These are phyloP conservation scores for Pseudochirops cupreus DNA, from an alignment of 2,797 vertebrate species.

Conservation along the genomic window DNA sequence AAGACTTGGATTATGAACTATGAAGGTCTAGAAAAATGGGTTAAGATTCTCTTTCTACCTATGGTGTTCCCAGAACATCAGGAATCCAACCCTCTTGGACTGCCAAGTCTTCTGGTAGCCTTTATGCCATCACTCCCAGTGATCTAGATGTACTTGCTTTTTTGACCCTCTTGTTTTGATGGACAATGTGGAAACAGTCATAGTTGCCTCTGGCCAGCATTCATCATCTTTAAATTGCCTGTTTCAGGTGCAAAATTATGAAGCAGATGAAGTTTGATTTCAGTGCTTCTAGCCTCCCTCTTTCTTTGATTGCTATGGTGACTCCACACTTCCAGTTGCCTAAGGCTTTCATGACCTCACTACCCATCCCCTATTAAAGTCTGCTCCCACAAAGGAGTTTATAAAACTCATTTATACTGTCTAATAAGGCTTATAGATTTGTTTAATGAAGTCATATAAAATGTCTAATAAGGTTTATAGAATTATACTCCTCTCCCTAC, in stretches of 20 bases:
- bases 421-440: not conserved
- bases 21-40: not conserved
- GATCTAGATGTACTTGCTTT: not conserved
- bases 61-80: not conserved
- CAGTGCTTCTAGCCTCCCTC: not conserved
- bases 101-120: not conserved
- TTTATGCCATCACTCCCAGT: not conserved
- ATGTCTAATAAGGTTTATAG: not conserved
- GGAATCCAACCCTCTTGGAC: not conserved
- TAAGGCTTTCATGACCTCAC: not conserved
- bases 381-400: not conserved
- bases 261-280: not conserved
- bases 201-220: not conserved
- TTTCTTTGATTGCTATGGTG: not conserved
- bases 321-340: not conserved
- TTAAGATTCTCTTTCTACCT: not conserved
- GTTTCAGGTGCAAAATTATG: not conserved
- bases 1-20: not conserved
- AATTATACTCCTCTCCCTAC: not conserved
- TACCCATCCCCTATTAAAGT: not conserved
- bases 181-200: not conserved
- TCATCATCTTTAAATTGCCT: not conserved
- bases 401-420: not conserved
- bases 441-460: not conserved
- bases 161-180: not conserved